Conservation (phyloP, 2,113 vertebrate genomes). For the Sciurus niger region DNA sequence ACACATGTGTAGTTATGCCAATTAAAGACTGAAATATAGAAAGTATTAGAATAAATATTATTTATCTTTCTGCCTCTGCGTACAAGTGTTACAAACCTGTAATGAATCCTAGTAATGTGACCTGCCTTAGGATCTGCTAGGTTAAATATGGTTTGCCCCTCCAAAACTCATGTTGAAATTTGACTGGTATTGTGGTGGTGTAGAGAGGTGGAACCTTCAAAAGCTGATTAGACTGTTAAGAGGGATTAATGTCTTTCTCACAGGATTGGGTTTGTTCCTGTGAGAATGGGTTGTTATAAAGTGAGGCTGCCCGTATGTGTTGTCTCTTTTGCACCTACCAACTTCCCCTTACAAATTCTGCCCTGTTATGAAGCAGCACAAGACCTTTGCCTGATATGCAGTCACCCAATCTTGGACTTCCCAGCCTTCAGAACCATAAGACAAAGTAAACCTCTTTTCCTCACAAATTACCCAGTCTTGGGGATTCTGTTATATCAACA, state of each 20-base stretch:
- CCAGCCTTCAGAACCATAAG: neutral
- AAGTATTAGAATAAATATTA: neutral
- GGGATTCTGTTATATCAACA: neutral
- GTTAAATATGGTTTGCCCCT: neutral
- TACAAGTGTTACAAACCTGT: neutral
- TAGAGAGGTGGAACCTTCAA: neutral
- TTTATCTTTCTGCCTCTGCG: neutral
- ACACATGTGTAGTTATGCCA: neutral
- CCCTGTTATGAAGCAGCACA: neutral
- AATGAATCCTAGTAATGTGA: neutral
- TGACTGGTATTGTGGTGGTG: neutral
- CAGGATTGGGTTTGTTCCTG: neutral
- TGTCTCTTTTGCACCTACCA: neutral
- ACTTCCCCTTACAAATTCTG: too few relatives aligned
- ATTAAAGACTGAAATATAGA: constrained; percentile 42
- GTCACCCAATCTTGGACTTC: neutral
- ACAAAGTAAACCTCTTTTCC: neutral
- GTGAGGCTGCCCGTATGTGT: neutral
- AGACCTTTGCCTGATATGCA: neutral
- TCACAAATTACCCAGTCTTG: neutral
- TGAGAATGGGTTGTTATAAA: neutral
- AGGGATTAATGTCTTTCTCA: neutral
- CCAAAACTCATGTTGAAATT: neutral
- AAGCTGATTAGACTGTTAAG: neutral
- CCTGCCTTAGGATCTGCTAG: neutral